Conservation (phyloP, 2,888 invertebrate species). For the Pharmacophagus antenor region DNA sequence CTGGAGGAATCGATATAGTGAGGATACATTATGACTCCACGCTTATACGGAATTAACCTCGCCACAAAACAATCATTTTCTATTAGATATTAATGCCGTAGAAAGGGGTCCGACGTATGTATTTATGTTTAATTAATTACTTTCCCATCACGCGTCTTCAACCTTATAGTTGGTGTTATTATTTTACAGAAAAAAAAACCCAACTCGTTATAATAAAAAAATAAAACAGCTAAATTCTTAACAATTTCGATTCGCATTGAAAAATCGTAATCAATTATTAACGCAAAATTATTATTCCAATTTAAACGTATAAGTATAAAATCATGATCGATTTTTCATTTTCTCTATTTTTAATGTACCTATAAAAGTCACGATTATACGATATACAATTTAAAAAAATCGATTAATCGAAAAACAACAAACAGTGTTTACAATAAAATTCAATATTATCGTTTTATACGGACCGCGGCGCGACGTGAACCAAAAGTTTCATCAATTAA, state of each 20-base stretch:
- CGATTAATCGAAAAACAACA: constrained; percentile 15
- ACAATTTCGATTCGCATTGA: background rate
- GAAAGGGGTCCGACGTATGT: constrained; percentile 21
- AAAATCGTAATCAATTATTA: constrained; percentile 31
- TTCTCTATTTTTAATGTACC: constrained; percentile 14
- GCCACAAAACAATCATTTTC: constrained; percentile 25
- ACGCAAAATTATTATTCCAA: constrained; percentile 15
- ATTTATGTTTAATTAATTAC: constrained; percentile 24
- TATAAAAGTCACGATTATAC: constrained; percentile 8
- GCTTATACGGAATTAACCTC: constrained; percentile 21
- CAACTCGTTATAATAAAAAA: background rate
- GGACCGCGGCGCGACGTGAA: background rate
- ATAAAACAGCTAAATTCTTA: background rate
- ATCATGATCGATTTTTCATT: constrained; percentile 9
- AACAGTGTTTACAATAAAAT: constrained; percentile 12
- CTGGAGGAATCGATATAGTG: background rate
- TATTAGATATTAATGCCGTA: constrained; percentile 22
- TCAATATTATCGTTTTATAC: constrained; percentile 1
- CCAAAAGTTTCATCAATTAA: constrained; percentile 34
- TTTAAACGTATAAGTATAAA: constrained; percentile 5
- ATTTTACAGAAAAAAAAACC: constrained; percentile 8
- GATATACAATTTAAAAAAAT: constrained; percentile 11
- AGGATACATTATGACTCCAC: constrained; percentile 10
- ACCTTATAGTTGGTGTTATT: constrained; percentile 1
- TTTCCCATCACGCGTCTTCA: constrained; percentile 5